phyloP scores from a whole-genome alignment of 2,888 invertebrate genomes.

The Exocentrus adspersus region DNA sequence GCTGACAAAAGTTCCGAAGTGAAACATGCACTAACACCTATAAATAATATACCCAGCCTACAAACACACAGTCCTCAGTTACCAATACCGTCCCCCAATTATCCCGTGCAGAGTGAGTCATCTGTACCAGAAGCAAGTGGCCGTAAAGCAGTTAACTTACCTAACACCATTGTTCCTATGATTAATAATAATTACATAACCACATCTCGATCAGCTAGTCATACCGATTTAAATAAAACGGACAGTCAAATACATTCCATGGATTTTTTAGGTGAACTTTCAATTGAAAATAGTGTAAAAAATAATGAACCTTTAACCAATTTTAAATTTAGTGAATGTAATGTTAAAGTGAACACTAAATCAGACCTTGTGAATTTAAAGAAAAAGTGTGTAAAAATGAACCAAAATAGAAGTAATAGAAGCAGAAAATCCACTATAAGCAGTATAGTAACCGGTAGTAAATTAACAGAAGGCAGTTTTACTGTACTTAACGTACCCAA shows the following conservation, averaged over 20 bases:
- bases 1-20: constrained; percentile 56
- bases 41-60: constrained; percentile 46
- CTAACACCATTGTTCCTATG: constrained; percentile 57
- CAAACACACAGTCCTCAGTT: constrained; percentile 60
- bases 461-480: constrained; percentile 39
- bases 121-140: constrained; percentile 36
- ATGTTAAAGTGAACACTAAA: constrained; percentile 18
- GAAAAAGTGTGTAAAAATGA: constrained; percentile 14
- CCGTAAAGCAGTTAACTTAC: constrained; percentile 43
- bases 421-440: constrained; percentile 19
- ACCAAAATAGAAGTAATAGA: constrained; percentile 23
- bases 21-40: constrained; percentile 58
- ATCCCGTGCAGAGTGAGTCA: constrained; percentile 56
- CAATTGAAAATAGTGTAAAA: constrained; percentile 30
- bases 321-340: constrained; percentile 26
- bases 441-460: constrained; percentile 11
- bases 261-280: constrained; percentile 29
- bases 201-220: constrained; percentile 56
- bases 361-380: constrained; percentile 7
- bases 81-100: constrained; percentile 60
- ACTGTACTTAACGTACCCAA: constrained; percentile 61
- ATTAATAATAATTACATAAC: constrained; percentile 56
- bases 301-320: constrained; percentile 34
- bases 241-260: constrained; percentile 47
- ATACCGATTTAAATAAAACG: constrained; percentile 44